These are phyloP conservation scores for Drosophila nikananu DNA, from an alignment of 1,140 invertebrate species.

Conservation along the genomic window DNA sequence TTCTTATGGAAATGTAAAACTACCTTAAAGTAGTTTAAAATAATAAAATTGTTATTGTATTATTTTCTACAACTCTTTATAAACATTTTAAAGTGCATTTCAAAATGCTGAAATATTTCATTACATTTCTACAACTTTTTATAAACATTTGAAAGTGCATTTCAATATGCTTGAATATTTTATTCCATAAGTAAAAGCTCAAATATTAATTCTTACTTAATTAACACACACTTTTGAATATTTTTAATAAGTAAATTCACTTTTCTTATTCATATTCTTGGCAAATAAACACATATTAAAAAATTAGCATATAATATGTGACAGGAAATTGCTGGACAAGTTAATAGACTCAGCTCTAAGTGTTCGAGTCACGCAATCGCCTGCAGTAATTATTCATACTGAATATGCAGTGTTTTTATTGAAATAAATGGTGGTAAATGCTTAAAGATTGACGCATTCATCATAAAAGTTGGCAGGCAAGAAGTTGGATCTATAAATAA, in stretches of 20 bases:
- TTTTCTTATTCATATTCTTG: not conserved
- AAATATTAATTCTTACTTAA: not conserved
- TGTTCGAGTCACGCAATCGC: constrained; percentile 10
- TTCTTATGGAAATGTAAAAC: too few relatives aligned
- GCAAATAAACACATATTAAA: not conserved
- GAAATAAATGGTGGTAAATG: not conserved
- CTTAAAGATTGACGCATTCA: constrained; percentile 2
- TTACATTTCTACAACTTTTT: too few relatives aligned
- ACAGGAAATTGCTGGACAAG: constrained; percentile 20
- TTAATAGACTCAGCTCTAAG: constrained; percentile 20
- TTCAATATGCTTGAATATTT: not conserved
- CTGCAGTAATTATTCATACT: not conserved
- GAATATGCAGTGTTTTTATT: constrained; percentile 2
- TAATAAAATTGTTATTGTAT: too few relatives aligned
- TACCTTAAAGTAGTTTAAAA: too few relatives aligned
- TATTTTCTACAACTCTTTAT: too few relatives aligned
- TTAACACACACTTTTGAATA: not conserved
- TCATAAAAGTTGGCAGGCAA: constrained; percentile 6
- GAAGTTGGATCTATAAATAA: not conserved
- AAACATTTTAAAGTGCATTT: not conserved
- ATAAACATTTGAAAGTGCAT: not conserved
- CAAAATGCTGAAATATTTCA: not conserved
- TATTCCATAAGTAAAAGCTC: not conserved
- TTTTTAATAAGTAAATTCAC: not conserved
- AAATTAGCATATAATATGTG: constrained; percentile 9